Conservation (phyloP, 2,113 vertebrate genomes). For the Saguinus imperator region DNA sequence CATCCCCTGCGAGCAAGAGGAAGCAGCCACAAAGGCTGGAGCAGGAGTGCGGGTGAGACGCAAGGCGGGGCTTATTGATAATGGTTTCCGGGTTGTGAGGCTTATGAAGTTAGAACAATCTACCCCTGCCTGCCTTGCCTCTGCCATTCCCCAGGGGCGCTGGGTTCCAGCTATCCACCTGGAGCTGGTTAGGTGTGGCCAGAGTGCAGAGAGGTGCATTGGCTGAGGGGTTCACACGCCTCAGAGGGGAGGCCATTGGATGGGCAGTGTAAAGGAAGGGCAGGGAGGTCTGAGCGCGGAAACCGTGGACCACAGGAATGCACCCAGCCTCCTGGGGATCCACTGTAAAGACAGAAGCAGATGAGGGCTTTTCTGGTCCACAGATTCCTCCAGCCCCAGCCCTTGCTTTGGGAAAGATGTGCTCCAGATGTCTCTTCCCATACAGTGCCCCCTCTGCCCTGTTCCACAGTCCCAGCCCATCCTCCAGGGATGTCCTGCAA, state of each 20-base stretch:
- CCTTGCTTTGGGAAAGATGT: neutral
- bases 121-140: neutral
- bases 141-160: neutral
- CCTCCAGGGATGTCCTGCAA: neutral
- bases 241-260: neutral
- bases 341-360: neutral
- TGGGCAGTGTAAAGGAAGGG: neutral
- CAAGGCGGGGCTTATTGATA: neutral
- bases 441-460: neutral
- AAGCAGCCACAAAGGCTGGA: neutral
- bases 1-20: fast-evolving
- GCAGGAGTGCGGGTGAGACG: neutral
- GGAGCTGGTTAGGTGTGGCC: neutral
- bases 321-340: neutral
- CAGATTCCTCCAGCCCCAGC: neutral
- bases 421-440: neutral
- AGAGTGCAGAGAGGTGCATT: neutral
- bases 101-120: neutral
- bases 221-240: neutral
- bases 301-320: neutral
- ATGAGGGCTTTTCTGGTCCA: neutral
- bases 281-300: neutral
- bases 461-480: neutral
- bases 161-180: neutral
- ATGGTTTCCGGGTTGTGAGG: neutral